These are phyloP conservation scores for Halictus rubicundus DNA, from an alignment of 1,140 invertebrate species.

Conservation along the genomic window DNA sequence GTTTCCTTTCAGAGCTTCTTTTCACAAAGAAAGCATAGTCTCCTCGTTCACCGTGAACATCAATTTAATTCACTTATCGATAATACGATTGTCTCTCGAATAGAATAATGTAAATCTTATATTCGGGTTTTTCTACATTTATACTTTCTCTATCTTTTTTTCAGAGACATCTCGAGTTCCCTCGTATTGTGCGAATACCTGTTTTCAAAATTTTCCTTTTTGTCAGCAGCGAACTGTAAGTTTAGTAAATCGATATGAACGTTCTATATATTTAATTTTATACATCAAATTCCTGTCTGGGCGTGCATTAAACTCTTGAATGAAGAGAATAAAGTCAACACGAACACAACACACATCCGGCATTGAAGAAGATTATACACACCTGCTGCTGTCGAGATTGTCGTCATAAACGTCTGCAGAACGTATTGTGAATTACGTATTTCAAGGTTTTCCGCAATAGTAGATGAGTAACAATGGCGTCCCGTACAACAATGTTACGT, in stretches of 20 bases:
- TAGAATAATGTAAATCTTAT: no score
- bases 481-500: slow-evolving; percentile 24
- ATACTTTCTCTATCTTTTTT: no score
- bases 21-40: no score
- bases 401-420: slow-evolving; percentile 18
- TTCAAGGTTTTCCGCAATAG: slow-evolving; percentile 30
- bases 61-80: no score
- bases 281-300: slow-evolving; percentile 39
- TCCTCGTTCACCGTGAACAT: no score
- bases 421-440: slow-evolving; percentile 16
- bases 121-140: no score
- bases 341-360: slow-evolving; percentile 50
- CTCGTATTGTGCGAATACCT: no score
- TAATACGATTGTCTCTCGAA: no score
- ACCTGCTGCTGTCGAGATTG: slow-evolving; percentile 34
- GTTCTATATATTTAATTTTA: slow-evolving; percentile 49
- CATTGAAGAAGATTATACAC: slow-evolving; percentile 57
- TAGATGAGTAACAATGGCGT: slow-evolving; percentile 18
- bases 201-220: neutral
- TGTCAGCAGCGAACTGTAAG: neutral
- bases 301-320: slow-evolving; percentile 42
- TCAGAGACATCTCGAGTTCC: no score
- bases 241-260: slow-evolving; percentile 22
- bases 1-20: no score
- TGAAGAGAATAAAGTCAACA: slow-evolving; percentile 45